Conservation (phyloP, 2,888 invertebrate genomes). For the Entomobrya proxima region DNA sequence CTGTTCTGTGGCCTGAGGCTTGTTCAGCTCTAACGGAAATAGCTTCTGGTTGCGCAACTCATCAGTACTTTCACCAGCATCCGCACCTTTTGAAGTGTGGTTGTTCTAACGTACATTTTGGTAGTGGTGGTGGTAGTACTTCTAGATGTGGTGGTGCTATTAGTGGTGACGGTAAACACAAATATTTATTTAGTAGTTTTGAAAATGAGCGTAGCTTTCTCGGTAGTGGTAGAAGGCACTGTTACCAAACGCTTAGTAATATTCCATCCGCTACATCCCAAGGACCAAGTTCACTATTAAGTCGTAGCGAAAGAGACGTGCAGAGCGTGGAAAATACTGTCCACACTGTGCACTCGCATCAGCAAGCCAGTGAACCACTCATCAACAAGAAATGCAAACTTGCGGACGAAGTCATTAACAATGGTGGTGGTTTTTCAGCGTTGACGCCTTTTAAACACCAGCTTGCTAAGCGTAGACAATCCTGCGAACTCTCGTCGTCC, state of each 20-base stretch:
- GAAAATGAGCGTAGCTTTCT: neutral
- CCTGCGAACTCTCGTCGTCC: slow-evolving; percentile 28
- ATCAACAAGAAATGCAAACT: neutral
- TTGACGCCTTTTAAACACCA: neutral
- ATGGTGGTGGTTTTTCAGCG: neutral
- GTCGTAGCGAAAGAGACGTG: slow-evolving; percentile 8
- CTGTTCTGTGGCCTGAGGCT: slow-evolving; percentile 46
- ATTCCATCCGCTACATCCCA: slow-evolving; percentile 19
- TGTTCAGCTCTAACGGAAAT: slow-evolving; percentile 7
- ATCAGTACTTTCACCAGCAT: slow-evolving; percentile 18
- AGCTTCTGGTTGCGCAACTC: slow-evolving; percentile 18
- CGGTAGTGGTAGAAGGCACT: neutral
- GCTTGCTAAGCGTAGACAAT: slow-evolving; percentile 28
- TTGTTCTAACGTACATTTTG: slow-evolving; percentile 2
- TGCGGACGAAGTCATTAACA: slow-evolving; percentile 1
- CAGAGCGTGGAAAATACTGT: slow-evolving; percentile 5
- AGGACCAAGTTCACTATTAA: slow-evolving; percentile 18
- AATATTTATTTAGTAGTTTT: slow-evolving; percentile 37
- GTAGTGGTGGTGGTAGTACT: slow-evolving; percentile 33
- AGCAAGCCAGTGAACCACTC: slow-evolving; percentile 24
- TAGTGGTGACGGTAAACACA: slow-evolving; percentile 4
- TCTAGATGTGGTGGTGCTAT: slow-evolving; percentile 18
- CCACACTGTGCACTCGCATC: neutral
- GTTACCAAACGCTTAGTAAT: slow-evolving; percentile 24
- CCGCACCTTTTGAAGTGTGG: neutral